Conservation (phyloP, 2,888 invertebrate genomes). For the Meandrusa payeni region DNA sequence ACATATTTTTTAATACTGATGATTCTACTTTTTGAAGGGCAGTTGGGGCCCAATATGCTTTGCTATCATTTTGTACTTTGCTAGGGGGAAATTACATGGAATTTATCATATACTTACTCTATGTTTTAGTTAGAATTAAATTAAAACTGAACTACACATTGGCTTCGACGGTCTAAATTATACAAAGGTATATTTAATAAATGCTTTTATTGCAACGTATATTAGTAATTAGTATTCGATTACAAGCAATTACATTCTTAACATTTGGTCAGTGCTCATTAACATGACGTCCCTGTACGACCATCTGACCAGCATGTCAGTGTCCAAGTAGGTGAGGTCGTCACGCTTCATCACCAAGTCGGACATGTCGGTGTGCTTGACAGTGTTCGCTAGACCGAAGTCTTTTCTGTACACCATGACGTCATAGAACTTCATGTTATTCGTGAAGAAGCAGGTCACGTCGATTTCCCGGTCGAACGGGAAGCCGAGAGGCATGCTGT, state of each 20-base stretch:
- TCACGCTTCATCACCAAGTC: conserved; percentile 68
- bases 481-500: conserved; percentile 85
- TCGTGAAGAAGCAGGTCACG: conserved; percentile 79
- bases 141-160: too few species aligned
- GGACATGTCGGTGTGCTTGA: conserved; percentile 57
- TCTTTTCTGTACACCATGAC: conserved; percentile 83
- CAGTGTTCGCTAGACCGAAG: conserved; percentile 49
- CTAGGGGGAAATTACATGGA: too few species aligned
- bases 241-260: conserved; percentile 44
- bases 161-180: too few species aligned
- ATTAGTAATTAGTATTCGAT: neutral
- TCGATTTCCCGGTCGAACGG: conserved; percentile 87
- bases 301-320: conserved; percentile 57
- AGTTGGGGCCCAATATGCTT: too few species aligned
- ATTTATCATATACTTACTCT: too few species aligned
- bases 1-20: too few species aligned
- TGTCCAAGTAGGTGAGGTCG: conserved; percentile 64
- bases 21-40: too few species aligned
- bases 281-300: conserved; percentile 68
- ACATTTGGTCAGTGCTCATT: conserved; percentile 58
- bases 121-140: too few species aligned
- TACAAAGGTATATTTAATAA: too few species aligned
- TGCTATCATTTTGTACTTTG: too few species aligned
- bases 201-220: too few species aligned
- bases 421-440: conserved; percentile 85